Percentiles rank a stretch among this genome's conserved stretches.
Evolutionary conservation across 2,797 vertebrate genomes (phyloP).

Genomic region (Poecilia wingei): DNA sequence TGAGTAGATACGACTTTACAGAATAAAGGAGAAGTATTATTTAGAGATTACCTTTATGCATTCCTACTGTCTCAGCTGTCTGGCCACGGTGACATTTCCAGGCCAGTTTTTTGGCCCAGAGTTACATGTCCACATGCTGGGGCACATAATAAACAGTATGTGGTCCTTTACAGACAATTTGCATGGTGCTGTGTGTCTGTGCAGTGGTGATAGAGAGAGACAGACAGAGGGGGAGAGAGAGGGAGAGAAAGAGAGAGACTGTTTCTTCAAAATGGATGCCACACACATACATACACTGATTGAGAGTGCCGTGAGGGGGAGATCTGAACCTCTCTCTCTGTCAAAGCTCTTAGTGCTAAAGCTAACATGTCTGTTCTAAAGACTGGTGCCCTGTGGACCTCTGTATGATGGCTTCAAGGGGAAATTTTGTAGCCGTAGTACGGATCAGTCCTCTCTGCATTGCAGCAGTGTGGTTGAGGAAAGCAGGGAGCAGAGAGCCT

Average conservation of each 20-base stretch:
- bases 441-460: constrained; percentile 89
- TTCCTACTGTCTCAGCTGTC: constrained; percentile 32
- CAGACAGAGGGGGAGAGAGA: constrained; percentile 19
- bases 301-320: constrained; percentile 56
- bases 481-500: constrained; percentile 86
- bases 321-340: constrained; percentile 63
- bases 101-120: constrained; percentile 57
- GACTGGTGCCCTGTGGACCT: constrained; percentile 22
- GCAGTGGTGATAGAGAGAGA: constrained; percentile 42
- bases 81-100: constrained; percentile 70
- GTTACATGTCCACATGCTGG: constrained; percentile 63
- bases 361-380: constrained; percentile 46
- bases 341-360: constrained; percentile 46
- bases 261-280: constrained; percentile 80
- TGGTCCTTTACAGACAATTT: constrained; percentile 56
- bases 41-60: constrained; percentile 2
- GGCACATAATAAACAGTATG: constrained; percentile 68
- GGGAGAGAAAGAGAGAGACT: constrained; percentile 34
- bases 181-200: constrained; percentile 54
- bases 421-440: constrained; percentile 57
- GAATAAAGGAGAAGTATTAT: constrained; percentile 3
- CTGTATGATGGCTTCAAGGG: constrained; percentile 44
- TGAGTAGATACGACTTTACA: constrained; percentile 12
- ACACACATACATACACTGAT: constrained; percentile 57
- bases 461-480: constrained; percentile 93